Base-by-base conservation (phyloP, 2,797 vertebrate species). In the Varecia variegata region DNA sequence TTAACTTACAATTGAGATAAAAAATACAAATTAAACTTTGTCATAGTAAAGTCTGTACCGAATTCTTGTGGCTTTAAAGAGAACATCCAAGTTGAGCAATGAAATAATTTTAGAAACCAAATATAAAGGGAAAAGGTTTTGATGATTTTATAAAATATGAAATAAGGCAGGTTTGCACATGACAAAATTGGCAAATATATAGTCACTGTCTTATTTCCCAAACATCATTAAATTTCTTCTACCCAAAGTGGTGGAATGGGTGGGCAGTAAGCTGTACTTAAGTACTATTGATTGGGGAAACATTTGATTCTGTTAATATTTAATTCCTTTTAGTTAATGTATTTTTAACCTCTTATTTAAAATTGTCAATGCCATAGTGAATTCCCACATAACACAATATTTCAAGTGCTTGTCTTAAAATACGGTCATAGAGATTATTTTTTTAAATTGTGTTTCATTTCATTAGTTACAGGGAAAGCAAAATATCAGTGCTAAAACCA, bases 311-410 rank as follows among this genome's bases (percentile, higher is more conserved):
- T 85, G 9, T 70, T 92, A 87, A 58, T 81, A 56, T 83, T 91
- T 91, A 74, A 77, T 47, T 94, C 54, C 50, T 82, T 87, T 91
- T 40, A 74, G 54, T 30, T 93, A 67, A 90, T 18, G 5, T 65
- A 93, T 38, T 87, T 94, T 94, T 93, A 92, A 80, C 86, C 38
- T 94, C 32, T 50, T 80, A 84, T 80, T 94, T 82, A 40, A 95
- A 96, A 87, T 9, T 56, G 17, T 92, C 74, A 93, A 15, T 58
- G 79, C 30, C 70, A 86, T 32, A 47, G 10, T 60, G 35, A 91
- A 94, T 90, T 95, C 52, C 54, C 65, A 86, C 8, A 62, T 54
- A 73, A 40, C 32, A 97, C 25, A 89, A 35, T 43, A 62, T 68
- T 76, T n/a, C 45, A 96, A 88, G 23, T 71, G 23, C 35, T 73